Conservation (phyloP, 2,797 vertebrate genomes). For the Bradypus variegatus region DNA sequence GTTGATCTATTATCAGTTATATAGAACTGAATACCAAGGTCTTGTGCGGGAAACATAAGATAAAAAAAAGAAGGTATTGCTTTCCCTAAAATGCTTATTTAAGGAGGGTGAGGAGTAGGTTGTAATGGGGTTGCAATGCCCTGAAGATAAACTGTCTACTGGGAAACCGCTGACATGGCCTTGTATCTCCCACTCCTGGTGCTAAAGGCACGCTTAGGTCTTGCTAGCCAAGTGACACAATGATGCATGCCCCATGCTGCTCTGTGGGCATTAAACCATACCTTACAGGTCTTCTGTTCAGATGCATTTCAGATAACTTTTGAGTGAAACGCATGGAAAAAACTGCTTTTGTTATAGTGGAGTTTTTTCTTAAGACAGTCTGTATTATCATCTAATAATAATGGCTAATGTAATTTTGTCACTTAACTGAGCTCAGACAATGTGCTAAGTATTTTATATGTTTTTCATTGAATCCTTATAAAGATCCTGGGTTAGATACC, state of each 20-base stretch:
- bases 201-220: not conserved
- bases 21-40: not conserved
- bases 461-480: slow-evolving; percentile 26
- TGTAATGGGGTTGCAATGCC: not conserved
- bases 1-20: not conserved
- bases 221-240: not conserved
- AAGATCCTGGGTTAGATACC: slow-evolving; percentile 8
- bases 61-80: not conserved
- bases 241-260: not conserved
- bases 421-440: not conserved
- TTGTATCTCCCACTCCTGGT: not conserved
- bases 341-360: not conserved
- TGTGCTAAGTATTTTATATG: not conserved
- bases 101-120: not conserved
- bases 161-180: not conserved
- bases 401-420: slow-evolving; percentile 2
- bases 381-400: not conserved
- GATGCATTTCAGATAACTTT: not conserved
- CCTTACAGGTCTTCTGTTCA: not conserved
- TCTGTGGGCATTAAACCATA: not conserved
- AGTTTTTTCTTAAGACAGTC: not conserved
- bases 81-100: slow-evolving; percentile 32
- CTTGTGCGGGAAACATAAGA: not conserved
- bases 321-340: not conserved
- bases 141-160: not conserved